phyloP scores from a whole-genome alignment of 1,140 invertebrate genomes.

The Scylla paramamosain region DNA sequence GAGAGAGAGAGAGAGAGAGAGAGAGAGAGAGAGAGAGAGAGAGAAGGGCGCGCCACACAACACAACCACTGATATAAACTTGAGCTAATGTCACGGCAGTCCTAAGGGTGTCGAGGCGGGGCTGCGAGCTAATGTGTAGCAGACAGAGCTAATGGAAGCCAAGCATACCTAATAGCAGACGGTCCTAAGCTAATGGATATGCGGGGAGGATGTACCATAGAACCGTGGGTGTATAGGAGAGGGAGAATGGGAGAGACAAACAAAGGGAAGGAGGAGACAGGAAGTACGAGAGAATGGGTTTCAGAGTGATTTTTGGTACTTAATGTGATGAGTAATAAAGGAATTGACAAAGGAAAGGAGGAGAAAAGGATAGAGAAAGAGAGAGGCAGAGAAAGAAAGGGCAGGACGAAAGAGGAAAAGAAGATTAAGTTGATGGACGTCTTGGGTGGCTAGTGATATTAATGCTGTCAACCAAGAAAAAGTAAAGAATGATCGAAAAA shows the following conservation, averaged over 20 bases:
- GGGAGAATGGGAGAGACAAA: not conserved
- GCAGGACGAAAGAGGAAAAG: no score
- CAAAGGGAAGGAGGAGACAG: not conserved
- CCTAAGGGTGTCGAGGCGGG: not conserved
- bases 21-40: not conserved
- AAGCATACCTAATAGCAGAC: not conserved
- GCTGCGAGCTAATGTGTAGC: not conserved
- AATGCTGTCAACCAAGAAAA: no score
- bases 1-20: slow-evolving; percentile 12
- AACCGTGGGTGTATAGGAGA: not conserved
- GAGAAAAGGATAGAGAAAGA: no score
- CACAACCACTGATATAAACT: not conserved
- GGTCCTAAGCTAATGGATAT: not conserved
- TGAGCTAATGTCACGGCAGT: not conserved
- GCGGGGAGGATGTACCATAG: not conserved
- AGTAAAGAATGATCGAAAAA: no score
- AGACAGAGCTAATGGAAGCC: not conserved
- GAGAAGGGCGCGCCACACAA: not conserved
- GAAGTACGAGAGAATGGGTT: no score
- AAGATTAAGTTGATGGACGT: no score
- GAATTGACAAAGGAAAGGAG: no score
- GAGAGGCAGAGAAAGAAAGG: no score
- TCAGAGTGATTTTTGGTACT: no score
- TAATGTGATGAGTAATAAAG: no score
- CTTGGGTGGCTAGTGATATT: no score